phyloP scores from a whole-genome alignment of 2,888 invertebrate genomes.

The Callosobruchus maculatus region DNA sequence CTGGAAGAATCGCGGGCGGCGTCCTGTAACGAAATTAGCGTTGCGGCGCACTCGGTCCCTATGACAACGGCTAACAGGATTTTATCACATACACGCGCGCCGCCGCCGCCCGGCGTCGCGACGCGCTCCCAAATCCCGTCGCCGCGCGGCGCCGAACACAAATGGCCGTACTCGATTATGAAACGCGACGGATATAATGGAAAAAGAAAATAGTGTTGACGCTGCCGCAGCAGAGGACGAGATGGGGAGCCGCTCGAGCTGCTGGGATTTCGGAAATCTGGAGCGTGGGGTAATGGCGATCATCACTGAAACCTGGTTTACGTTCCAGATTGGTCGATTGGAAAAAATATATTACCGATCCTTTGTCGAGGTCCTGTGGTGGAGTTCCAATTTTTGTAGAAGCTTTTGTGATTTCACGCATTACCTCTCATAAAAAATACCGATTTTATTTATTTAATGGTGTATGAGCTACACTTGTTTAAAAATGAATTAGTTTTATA shows the following conservation, averaged over 20 bases:
- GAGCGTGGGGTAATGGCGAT: neutral
- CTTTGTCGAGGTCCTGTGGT: too few relatives aligned
- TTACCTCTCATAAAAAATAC: too few relatives aligned
- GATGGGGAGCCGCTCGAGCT: neutral
- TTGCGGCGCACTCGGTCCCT: slow-evolving; percentile 21
- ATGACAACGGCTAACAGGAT: slow-evolving; percentile 39
- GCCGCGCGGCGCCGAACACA: neutral
- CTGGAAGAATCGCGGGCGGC: neutral
- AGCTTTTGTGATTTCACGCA: too few relatives aligned
- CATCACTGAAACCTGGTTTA: too few relatives aligned
- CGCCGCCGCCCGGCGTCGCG: neutral
- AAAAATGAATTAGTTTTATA: too few relatives aligned
- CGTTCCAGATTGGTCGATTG: too few relatives aligned
- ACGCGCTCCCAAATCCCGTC: slow-evolving; percentile 17
- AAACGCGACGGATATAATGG: neutral
- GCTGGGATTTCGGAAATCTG: neutral
- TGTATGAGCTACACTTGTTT: too few relatives aligned
- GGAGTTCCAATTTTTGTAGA: too few relatives aligned
- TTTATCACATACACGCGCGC: slow-evolving; percentile 31
- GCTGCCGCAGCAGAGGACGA: neutral
- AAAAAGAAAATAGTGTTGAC: neutral
- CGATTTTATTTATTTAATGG: too few relatives aligned
- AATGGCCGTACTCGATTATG: neutral
- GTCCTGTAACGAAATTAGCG: slow-evolving; percentile 38
- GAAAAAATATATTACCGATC: too few relatives aligned